Evolutionary conservation across 1,140 invertebrate genomes (phyloP), one percentile per base, ranked within the genome.

Genomic region (Cardiocondyla obscurior): DNA sequence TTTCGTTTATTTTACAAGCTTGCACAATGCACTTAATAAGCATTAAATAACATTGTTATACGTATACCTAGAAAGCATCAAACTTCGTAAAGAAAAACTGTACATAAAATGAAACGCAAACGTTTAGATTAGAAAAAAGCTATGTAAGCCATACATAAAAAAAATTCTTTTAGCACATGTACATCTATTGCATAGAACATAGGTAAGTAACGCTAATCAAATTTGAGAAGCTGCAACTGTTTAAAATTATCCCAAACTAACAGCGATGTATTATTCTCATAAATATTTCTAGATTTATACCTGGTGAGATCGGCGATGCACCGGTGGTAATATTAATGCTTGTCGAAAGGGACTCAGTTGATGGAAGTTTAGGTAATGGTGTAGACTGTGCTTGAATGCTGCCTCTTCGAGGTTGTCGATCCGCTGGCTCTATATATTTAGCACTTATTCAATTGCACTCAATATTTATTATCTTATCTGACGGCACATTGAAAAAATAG

Each of bases 361-460:
- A 94, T 85, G 93, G 92, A 86, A 93, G 92, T 85, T 94, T 94
- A 42, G 93, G 89, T 87, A 94, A 87, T 70, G 91, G 90, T 57
- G 89, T 83, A 51, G 91, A 90, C 49, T 91, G 92, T 67, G 89
- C 92, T 85, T 94, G 92, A 36, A 91, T 90, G 85, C 93, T 94
- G 82, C 93, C 91, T 65, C 93, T 89, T 84, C 93, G 91, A 55
- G 87, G 86, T 79, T 92, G 88, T 69, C 92, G 93, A 57, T 94
- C 94, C 67, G 90, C 92, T 69, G 92, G 90, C 84, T 93, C 93
- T 94, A 91, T 44, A 87, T 88, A 88, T 88, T 87, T 82, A 87
- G 85, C 73, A 85, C 84, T 46, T 77, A 79, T 85, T 77, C 77
- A 85, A 51, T 82, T 25, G 77, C 44, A 72, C 55, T 82, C 72